Conservation (phyloP, 2,888 invertebrate species). For the Lasioglossum pauxillum region DNA sequence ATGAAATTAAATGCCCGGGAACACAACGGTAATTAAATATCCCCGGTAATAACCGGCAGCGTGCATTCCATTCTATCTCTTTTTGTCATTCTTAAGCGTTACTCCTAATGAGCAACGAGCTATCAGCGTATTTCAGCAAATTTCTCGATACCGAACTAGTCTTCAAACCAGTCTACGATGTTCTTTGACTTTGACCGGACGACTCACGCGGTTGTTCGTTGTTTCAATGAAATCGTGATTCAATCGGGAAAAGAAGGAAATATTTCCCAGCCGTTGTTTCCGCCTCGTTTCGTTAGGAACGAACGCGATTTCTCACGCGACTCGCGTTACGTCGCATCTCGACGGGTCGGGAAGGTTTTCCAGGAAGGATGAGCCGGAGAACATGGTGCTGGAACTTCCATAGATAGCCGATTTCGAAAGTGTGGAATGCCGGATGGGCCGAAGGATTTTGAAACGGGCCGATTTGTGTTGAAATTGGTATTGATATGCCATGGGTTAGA, state of each 20-base stretch:
- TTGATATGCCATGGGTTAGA: neutral
- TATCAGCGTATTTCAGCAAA: neutral
- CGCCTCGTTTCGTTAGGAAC: neutral
- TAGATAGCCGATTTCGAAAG: constrained; percentile 23
- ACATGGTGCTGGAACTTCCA: neutral
- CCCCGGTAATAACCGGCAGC: constrained; percentile 34
- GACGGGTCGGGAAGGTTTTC: neutral
- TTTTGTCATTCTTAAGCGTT: neutral
- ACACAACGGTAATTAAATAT: constrained; percentile 56
- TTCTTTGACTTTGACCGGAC: neutral
- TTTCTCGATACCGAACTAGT: no score
- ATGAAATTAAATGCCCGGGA: constrained; percentile 53
- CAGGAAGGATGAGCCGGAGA: neutral
- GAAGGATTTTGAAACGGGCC: neutral
- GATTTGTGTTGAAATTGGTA: constrained; percentile 2
- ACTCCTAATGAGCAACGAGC: neutral
- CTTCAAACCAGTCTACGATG: neutral
- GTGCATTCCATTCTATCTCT: constrained; percentile 22
- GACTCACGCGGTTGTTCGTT: neutral
- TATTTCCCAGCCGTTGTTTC: neutral
- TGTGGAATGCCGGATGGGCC: neutral
- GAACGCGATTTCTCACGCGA: neutral
- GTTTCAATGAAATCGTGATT: neutral
- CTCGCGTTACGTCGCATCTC: neutral
- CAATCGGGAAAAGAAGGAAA: neutral